Conservation (phyloP, 1,140 invertebrate species). For the Amphibalanus amphitrite region DNA sequence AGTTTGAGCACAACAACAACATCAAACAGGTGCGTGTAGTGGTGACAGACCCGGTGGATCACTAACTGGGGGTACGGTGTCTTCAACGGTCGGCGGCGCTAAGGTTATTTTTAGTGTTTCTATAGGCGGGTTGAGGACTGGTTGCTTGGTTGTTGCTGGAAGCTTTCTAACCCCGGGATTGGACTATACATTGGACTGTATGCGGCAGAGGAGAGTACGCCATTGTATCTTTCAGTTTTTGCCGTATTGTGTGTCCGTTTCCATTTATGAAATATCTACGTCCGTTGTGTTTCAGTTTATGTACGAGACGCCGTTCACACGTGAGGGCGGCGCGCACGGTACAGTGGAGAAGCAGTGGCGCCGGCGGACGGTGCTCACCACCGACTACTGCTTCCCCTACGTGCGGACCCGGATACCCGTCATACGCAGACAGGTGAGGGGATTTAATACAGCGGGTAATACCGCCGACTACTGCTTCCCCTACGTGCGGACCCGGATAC, state of each 20-base stretch:
- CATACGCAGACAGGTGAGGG: too few relatives aligned
- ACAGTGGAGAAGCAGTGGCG: conserved; percentile 75
- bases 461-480: too few relatives aligned
- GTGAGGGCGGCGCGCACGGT: conserved; percentile 53
- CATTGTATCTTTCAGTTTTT: neutral
- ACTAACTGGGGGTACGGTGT: too few relatives aligned
- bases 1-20: conserved; percentile 76
- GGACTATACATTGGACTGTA: too few relatives aligned
- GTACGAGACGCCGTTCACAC: conserved; percentile 84
- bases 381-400: too few relatives aligned
- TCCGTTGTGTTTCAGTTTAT: conserved; percentile 40
- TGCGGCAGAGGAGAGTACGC: too few relatives aligned
- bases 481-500: too few relatives aligned
- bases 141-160: neutral
- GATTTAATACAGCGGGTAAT: too few relatives aligned
- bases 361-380: conserved; percentile 62
- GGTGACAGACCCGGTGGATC: too few relatives aligned
- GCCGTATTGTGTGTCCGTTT: neutral
- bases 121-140: neutral
- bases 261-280: neutral
- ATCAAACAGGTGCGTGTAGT: conserved; percentile 36
- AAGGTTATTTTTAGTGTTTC: neutral
- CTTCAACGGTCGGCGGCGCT: too few relatives aligned
- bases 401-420: too few relatives aligned
- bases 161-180: too few relatives aligned